Evolutionary conservation across 2,888 invertebrate species (phyloP), one percentile per base, ranked within the genome.

Genomic region (Drosophila greeni): DNA sequence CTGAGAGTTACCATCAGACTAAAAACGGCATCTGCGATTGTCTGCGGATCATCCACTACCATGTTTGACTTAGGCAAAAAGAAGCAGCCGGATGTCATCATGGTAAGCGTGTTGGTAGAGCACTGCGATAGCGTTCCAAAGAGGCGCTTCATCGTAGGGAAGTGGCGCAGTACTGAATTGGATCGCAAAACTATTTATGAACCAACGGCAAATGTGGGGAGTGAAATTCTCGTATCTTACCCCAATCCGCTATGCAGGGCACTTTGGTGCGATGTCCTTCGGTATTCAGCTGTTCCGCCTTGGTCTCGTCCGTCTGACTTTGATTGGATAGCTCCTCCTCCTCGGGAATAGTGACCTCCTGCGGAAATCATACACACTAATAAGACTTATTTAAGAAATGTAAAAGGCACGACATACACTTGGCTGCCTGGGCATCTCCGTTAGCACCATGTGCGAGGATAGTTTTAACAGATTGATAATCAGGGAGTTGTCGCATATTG

Each of bases 11-110:
- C 92, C 55, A 97, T 91, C 73, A 97, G 91, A 88, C 95, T 94
- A 85, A 95, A 96, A n/a, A 97, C 93, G 20, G 95, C 95, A 85
- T 97, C 97, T 2, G 95, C 94, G 54, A 96, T 92, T 0, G 95
- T 94, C 29, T 93, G 91, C 9, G 94, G 93, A 76, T 94, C 94
- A n/a, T 91, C 87, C 18, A 88, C 52, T 1, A 87, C 72, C 70
- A 86, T 85, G 12, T 85, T 77, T 9, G 90, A 77, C 66, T 86
- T 86, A 7, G 86, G 76, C 5, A 84, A 84, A 66, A 86, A 87
- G 47, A 91, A 82, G 24, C 89, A 88, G 48, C 91, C 90, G 1
- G 91, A 91, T 16, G 92, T 90, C 67, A 94, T 90, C 91, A 94
- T 91, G 6, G 93, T 92, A 77, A 94, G 90, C 1, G 94, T 92